Evolutionary conservation across 1,140 invertebrate species (phyloP).

Genomic region (Hyphantria cunea): DNA sequence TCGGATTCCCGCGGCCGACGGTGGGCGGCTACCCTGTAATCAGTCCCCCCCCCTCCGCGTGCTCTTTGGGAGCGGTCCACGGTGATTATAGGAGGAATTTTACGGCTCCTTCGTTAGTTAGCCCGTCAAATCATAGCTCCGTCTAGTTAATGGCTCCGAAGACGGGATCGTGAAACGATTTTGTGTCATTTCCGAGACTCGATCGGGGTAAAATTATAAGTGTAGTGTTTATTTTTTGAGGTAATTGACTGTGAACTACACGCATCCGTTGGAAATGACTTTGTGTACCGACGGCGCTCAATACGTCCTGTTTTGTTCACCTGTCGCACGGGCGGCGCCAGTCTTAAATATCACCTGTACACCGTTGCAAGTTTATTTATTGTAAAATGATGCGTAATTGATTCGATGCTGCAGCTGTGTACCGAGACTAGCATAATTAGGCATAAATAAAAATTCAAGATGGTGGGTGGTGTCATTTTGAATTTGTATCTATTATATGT

Average conservation of each 20-base stretch:
- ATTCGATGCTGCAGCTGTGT: slow-evolving; percentile 19
- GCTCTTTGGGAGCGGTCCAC: slow-evolving; percentile 41
- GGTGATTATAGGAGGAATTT: slow-evolving; percentile 62
- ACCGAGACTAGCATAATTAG: slow-evolving; percentile 9
- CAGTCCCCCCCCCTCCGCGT: slow-evolving; percentile 38
- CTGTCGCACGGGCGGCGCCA: slow-evolving; percentile 31
- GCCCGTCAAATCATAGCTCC: slow-evolving; percentile 68
- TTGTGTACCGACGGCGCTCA: slow-evolving; percentile 2
- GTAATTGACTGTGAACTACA: slow-evolving; percentile 60
- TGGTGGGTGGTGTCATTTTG: neutral
- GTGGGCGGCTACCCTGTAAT: slow-evolving; percentile 73
- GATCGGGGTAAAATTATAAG: slow-evolving; percentile 25
- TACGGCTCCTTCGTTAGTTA: slow-evolving; percentile 68
- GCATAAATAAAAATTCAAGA: slow-evolving; percentile 22
- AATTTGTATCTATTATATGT: too few relatives aligned
- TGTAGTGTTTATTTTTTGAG: slow-evolving; percentile 26
- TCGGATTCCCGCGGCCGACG: slow-evolving; percentile 34
- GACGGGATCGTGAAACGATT: slow-evolving; percentile 45
- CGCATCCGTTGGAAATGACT: slow-evolving; percentile 10
- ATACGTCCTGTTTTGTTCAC: slow-evolving; percentile 16
- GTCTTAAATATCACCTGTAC: slow-evolving; percentile 31
- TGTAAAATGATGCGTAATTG: slow-evolving; percentile 30
- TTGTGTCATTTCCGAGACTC: slow-evolving; percentile 57
- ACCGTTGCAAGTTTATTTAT: slow-evolving; percentile 24
- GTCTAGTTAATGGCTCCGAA: slow-evolving; percentile 43